Percentiles rank a stretch among this genome's conserved stretches.
Evolutionary conservation across 2,113 vertebrate species (phyloP).

Genomic region (Dinomys branickii): DNA sequence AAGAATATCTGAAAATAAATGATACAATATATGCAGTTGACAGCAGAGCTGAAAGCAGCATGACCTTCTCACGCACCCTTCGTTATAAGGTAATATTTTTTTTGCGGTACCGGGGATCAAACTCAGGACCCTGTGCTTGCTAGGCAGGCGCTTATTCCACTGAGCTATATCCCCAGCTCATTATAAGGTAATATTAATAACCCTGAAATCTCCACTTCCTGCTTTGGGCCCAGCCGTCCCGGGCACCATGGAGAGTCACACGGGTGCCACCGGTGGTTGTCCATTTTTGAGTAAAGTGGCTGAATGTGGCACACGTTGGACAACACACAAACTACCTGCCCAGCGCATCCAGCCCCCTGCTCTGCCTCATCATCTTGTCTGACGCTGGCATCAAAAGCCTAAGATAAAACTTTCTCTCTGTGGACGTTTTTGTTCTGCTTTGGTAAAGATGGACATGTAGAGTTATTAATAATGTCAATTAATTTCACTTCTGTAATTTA

Average conservation of each 20-base stretch:
- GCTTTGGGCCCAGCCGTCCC: background rate
- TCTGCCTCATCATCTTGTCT: background rate
- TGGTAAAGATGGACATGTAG: background rate
- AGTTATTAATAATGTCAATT: constrained; percentile 46
- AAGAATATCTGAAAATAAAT: constrained; percentile 94
- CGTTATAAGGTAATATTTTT: constrained; percentile 91
- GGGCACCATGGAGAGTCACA: background rate
- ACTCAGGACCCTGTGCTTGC: too few relatives aligned
- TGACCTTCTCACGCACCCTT: constrained; percentile 91
- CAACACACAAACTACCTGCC: background rate
- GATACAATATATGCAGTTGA: constrained; percentile 93
- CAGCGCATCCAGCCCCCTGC: background rate
- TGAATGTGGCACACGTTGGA: background rate
- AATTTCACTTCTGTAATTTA: constrained; percentile 63
- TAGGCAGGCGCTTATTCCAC: too few relatives aligned
- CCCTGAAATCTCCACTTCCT: background rate
- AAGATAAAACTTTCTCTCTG: background rate
- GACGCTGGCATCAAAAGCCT: background rate
- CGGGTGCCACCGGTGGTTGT: background rate
- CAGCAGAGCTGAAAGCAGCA: constrained; percentile 88
- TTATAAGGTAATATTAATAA: constrained; percentile 89
- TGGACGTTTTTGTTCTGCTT: background rate
- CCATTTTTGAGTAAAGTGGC: background rate
- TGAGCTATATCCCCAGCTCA: too few relatives aligned
- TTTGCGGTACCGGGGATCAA: too few relatives aligned